A percentile compares a stretch with the other conserved stretches of the same genome.
Conservation (phyloP, 2,797 vertebrate genomes). For the Alfaro cultratus region DNA sequence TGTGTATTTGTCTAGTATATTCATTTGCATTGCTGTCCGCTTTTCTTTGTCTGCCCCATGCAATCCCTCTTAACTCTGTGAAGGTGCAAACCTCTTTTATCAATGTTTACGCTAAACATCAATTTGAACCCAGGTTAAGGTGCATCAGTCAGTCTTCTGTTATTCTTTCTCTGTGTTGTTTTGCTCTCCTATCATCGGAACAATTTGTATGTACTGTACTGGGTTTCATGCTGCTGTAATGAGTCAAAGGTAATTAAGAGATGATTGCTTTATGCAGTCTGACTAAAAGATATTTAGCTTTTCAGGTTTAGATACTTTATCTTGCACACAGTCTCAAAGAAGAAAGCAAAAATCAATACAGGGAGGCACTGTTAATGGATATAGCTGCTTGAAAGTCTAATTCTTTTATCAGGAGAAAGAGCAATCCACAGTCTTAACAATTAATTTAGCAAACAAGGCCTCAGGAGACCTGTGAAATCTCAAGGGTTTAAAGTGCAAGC, state of each 20-base stretch:
- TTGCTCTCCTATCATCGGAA: not conserved
- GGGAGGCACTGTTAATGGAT: conserved; percentile 50
- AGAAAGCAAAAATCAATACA: conserved; percentile 71
- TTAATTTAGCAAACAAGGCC: conserved; percentile 67
- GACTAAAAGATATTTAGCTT: conserved; percentile 47
- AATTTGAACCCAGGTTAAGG: conserved; percentile 54
- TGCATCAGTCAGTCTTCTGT: conserved; percentile 27
- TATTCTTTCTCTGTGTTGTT: not conserved
- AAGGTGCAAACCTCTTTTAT: conserved; percentile 62
- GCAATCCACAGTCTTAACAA: conserved; percentile 52
- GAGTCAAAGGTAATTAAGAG: conserved; percentile 30
- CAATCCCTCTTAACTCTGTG: conserved; percentile 64
- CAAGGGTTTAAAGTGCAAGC: conserved; percentile 33
- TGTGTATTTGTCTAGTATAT: conserved; percentile 54
- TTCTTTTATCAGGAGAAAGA: conserved; percentile 68
- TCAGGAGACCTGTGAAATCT: conserved; percentile 50
- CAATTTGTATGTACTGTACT: not conserved
- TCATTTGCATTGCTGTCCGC: conserved; percentile 54
- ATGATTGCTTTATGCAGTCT: conserved; percentile 47
- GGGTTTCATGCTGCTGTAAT: conserved; percentile 11
- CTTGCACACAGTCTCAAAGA: conserved; percentile 49
- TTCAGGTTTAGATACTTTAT: conserved; percentile 53
- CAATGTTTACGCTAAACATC: conserved; percentile 66
- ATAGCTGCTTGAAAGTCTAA: conserved; percentile 61
- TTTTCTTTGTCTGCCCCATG: conserved; percentile 60